Percentiles rank a stretch among this genome's conserved stretches.
These are phyloP conservation scores for Meteorus sp. DNA, from an alignment of 1,140 invertebrate species.

Conservation along the genomic window DNA sequence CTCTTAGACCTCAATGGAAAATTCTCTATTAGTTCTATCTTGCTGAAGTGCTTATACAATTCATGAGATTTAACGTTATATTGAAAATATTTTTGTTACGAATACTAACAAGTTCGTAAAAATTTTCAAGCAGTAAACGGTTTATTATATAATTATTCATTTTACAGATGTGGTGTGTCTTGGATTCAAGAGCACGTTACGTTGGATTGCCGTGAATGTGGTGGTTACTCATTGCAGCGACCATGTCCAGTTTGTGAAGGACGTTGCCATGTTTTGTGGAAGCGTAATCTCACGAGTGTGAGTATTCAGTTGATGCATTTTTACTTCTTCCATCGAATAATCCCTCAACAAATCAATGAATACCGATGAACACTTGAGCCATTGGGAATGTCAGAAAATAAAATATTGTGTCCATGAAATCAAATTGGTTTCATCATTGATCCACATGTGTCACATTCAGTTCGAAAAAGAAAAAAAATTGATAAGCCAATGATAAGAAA, in stretches of 20 bases:
- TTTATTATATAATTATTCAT: no score
- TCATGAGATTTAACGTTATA: no score
- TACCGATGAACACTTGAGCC: background rate
- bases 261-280: constrained; percentile 73
- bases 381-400: background rate
- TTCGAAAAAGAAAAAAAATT: constrained; percentile 2
- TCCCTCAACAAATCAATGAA: background rate
- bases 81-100: no score
- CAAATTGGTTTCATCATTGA: no score
- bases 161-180: constrained; percentile 75
- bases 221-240: constrained; percentile 75
- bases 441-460: background rate
- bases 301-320: constrained; percentile 33
- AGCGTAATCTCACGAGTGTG: constrained; percentile 76
- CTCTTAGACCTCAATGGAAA: no score
- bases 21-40: no score
- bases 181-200: constrained; percentile 81
- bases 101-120: no score
- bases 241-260: constrained; percentile 80
- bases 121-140: no score
- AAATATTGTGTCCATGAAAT: background rate
- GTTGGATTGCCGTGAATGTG: constrained; percentile 79
- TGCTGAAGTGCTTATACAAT: no score
- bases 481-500: background rate
- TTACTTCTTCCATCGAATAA: background rate